Conservation (phyloP, 2,888 invertebrate genomes). For the Eudemis profundana region DNA sequence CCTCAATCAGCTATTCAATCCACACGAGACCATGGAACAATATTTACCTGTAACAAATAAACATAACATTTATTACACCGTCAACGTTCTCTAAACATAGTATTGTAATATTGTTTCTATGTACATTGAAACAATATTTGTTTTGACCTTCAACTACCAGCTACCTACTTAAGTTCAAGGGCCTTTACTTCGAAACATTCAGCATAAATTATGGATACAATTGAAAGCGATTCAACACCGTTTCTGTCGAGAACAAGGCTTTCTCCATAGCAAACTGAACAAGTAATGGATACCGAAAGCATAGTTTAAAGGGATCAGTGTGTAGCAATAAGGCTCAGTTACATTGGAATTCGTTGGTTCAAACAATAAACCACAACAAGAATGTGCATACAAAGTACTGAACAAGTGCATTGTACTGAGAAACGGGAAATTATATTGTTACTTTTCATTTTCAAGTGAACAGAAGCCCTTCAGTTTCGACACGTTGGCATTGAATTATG, state of each 20-base stretch:
- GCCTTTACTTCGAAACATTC: slow-evolving; percentile 37
- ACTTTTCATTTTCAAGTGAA: slow-evolving; percentile 55
- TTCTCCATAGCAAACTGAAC: slow-evolving; percentile 2
- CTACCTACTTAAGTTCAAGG: slow-evolving; percentile 55
- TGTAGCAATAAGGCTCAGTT: slow-evolving; percentile 26
- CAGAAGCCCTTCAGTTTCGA: slow-evolving; percentile 41
- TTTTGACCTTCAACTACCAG: slow-evolving; percentile 50
- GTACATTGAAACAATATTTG: slow-evolving; percentile 44
- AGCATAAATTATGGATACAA: background rate
- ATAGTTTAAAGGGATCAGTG: slow-evolving; percentile 2
- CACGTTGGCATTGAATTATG: slow-evolving; percentile 26
- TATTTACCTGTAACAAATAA: slow-evolving; percentile 64
- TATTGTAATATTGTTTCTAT: too few species aligned
- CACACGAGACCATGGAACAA: slow-evolving; percentile 42
- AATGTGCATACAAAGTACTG: slow-evolving; percentile 52
- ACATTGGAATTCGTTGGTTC: slow-evolving; percentile 37
- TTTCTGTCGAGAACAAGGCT: background rate
- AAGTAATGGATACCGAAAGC: slow-evolving; percentile 15
- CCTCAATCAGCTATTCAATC: slow-evolving; percentile 45
- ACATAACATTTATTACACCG: slow-evolving; percentile 52
- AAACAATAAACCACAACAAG: slow-evolving; percentile 42
- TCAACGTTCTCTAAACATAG: slow-evolving; percentile 50
- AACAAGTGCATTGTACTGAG: slow-evolving; percentile 53
- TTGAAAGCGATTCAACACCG: slow-evolving; percentile 11
- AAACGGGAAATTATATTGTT: slow-evolving; percentile 53